Evolutionary conservation across 2,888 invertebrate genomes (phyloP).

Genomic region (Nebria brevicollis): DNA sequence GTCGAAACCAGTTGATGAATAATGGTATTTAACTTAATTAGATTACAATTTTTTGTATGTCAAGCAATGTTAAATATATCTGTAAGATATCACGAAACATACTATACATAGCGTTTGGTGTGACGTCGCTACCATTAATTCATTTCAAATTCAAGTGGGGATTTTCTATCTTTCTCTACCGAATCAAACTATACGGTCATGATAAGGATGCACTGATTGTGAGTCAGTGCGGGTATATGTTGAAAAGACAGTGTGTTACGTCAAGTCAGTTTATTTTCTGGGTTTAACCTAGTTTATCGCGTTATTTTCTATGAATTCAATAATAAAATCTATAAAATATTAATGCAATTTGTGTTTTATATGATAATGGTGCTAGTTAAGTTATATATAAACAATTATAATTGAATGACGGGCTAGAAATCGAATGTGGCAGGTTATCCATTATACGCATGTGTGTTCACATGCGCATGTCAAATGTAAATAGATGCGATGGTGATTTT

Average conservation of each 20-base stretch:
- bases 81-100: neutral
- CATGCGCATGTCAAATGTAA: constrained; percentile 24
- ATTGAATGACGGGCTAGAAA: neutral
- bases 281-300: constrained; percentile 22
- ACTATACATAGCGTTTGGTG: constrained; percentile 25
- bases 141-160: constrained; percentile 4
- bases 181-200: neutral
- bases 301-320: neutral
- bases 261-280: constrained; percentile 23
- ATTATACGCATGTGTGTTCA: constrained; percentile 15
- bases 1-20: too few relatives aligned
- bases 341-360: neutral
- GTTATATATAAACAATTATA: neutral
- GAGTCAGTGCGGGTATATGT: constrained; percentile 5
- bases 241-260: constrained; percentile 18
- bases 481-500: constrained; percentile 21
- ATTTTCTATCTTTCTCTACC: neutral
- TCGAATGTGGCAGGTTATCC: constrained; percentile 17
- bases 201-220: constrained; percentile 24
- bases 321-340: neutral
- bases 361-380: neutral
- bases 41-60: too few relatives aligned
- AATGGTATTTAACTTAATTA: too few relatives aligned
- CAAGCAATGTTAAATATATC: too few relatives aligned
- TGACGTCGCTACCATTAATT: constrained; percentile 31